Evolutionary conservation across 92 coral and sea anemone species (phyloP).

Genomic region (Galaxea fascicularis): DNA sequence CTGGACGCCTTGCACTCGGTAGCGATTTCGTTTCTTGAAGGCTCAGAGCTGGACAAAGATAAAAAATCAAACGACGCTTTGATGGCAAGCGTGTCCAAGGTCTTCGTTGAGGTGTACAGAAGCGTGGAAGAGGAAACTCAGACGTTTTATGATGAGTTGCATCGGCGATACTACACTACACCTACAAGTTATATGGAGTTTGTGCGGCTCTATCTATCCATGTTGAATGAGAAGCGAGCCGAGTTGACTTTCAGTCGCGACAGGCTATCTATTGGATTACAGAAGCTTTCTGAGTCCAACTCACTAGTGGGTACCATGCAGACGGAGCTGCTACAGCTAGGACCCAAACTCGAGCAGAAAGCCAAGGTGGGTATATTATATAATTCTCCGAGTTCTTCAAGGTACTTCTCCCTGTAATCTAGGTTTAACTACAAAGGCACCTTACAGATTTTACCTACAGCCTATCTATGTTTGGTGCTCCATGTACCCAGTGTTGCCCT

Average conservation of each 20-base stretch:
- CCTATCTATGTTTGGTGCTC: no score
- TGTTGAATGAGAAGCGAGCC: constrained; percentile 78
- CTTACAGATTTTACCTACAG: no score
- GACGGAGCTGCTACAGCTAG: constrained; percentile 83
- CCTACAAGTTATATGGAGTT: constrained; percentile 97
- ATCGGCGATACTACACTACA: constrained; percentile 84
- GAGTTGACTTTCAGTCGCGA: constrained; percentile 73
- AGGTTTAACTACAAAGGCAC: no score
- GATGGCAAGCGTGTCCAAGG: constrained; percentile 39
- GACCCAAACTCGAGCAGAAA: constrained; percentile 89
- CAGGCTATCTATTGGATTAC: constrained; percentile 80
- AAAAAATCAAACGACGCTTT: constrained; percentile 25
- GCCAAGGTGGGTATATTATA: constrained; percentile 62
- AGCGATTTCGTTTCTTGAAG: constrained; percentile 82
- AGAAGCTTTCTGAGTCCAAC: constrained; percentile 85
- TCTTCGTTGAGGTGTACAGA: constrained; percentile 77
- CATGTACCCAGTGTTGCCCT: no score
- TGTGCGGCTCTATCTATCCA: constrained; percentile 74
- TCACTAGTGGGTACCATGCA: constrained; percentile 90
- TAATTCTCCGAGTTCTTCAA: no score
- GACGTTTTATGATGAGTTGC: constrained; percentile 80
- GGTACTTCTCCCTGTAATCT: no score
- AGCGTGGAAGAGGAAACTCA: constrained; percentile 84
- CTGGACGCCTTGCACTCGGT: constrained; percentile 91
- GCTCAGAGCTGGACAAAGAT: constrained; percentile 62